A percentile compares a stretch with the other conserved stretches of the same genome.
These are phyloP conservation scores for Semnornis frantzii DNA, from an alignment of 2,113 vertebrate genomes.

Conservation along the genomic window DNA sequence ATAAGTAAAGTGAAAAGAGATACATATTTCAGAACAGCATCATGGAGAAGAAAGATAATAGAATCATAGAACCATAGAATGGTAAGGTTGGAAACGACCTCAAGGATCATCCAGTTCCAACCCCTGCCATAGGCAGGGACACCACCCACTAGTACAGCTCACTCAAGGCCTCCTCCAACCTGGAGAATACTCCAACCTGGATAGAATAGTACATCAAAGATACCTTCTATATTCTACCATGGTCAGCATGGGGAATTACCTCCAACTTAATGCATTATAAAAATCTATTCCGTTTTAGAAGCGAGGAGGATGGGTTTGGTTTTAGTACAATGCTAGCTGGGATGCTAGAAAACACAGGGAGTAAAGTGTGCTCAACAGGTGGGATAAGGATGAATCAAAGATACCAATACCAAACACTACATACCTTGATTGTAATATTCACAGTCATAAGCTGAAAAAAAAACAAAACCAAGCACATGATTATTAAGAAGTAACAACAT, in stretches of 20 bases:
- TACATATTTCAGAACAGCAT: not conserved
- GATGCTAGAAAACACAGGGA: not conserved
- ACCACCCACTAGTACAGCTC: too few species aligned
- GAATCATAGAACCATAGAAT: not conserved
- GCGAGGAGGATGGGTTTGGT: not conserved
- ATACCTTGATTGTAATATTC: conserved; percentile 98
- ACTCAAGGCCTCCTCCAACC: too few species aligned
- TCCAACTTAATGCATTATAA: not conserved
- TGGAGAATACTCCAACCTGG: too few species aligned
- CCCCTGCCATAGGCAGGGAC: too few species aligned
- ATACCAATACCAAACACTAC: conserved; percentile 30
- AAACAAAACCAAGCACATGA: not conserved
- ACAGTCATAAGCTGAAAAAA: conserved; percentile 91
- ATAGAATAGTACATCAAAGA: not conserved
- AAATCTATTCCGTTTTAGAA: not conserved
- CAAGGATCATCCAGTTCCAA: too few species aligned
- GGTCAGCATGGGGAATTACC: not conserved
- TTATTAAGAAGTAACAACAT: not conserved
- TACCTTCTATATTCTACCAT: not conserved
- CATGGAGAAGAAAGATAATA: not conserved
- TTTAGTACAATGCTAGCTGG: not conserved
- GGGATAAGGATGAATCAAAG: not conserved
- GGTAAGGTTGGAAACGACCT: too few species aligned
- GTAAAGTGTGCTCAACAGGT: not conserved
- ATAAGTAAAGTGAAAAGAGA: not conserved